Base-by-base conservation (phyloP, 2,797 vertebrate genomes). In the Poeciliopsis infans region DNA sequence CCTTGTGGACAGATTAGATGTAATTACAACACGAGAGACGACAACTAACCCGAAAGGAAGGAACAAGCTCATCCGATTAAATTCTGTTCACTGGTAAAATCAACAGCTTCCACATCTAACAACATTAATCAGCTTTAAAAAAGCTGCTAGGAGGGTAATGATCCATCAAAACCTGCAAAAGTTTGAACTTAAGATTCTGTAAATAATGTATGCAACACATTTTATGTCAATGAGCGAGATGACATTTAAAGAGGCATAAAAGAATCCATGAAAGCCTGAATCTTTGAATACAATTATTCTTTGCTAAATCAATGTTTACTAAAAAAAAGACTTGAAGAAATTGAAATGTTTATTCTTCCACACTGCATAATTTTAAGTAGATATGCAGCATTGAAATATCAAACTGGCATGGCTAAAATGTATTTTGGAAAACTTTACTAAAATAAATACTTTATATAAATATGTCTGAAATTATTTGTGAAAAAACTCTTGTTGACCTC, bases 61-160 rank as follows among this genome's bases (percentile, higher is more conserved):
- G 2, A 76, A 74, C 41, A 28, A 18, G 2, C 23, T 36, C 61
- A 18, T 28, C 25, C 4, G 57, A 43, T 47, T 84, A 8, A 79
- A 80, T 70, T 61, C n/a, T 79, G 64, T 51, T 68, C 57, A 73
- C 12, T 47, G 75, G 68, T 74, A 76, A 81, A 45, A 3, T 73
- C 64, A n/a, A 78, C 11, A 82, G 47, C 7, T 13, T 39, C 75
- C 41, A 73, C 2, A 51, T 20, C 4, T 2, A 36, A 16, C 1
- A 0, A 36, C 78, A 43, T 41, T 79, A 51, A 53, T 59, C 69
- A 77, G 28, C 51, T 76, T 28, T 31, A 64, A 61, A 13, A 68
- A 8, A 69, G 47, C 45, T 23, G 10, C 33, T 59, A 31, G 33
- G 33, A 13, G 25, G 28, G 46, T 59, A 11, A 78, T 75, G 7